Evolutionary conservation across 2,797 vertebrate species (phyloP).

Genomic region (Bufotes viridis): DNA sequence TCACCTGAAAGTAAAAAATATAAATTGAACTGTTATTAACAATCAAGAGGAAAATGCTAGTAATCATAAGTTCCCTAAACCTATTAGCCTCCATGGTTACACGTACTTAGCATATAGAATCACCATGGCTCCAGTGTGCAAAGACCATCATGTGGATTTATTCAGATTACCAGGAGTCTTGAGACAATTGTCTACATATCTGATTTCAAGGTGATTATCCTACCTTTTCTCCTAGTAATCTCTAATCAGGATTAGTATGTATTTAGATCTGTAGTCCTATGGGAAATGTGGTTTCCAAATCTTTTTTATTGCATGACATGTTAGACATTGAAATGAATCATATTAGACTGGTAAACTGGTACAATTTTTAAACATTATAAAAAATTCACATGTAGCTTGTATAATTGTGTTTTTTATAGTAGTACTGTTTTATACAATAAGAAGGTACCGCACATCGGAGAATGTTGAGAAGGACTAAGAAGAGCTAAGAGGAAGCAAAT

Average conservation of each 20-base stretch:
- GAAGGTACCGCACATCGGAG: not conserved
- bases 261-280: not conserved
- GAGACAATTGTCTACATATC: not conserved
- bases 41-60: conserved; percentile 6
- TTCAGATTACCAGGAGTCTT: not conserved
- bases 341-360: not conserved
- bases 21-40: conserved; percentile 14
- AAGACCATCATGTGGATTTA: conserved; percentile 17
- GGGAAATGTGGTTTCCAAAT: not conserved
- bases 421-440: too few species aligned
- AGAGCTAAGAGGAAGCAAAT: not conserved
- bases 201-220: conserved; percentile 14
- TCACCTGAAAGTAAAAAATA: conserved; percentile 1
- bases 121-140: conserved; percentile 31
- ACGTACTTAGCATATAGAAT: conserved; percentile 4
- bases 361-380: not conserved
- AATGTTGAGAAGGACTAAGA: not conserved
- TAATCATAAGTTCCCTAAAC: conserved; percentile 11
- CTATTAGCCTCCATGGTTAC: conserved; percentile 44
- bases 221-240: conserved; percentile 18
- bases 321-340: not conserved
- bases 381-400: not conserved
- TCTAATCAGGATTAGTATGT: conserved; percentile 23
- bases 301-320: not conserved
- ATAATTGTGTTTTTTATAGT: not conserved